Evolutionary conservation across 2,113 vertebrate species (phyloP).

Genomic region (Trachemys scripta): DNA sequence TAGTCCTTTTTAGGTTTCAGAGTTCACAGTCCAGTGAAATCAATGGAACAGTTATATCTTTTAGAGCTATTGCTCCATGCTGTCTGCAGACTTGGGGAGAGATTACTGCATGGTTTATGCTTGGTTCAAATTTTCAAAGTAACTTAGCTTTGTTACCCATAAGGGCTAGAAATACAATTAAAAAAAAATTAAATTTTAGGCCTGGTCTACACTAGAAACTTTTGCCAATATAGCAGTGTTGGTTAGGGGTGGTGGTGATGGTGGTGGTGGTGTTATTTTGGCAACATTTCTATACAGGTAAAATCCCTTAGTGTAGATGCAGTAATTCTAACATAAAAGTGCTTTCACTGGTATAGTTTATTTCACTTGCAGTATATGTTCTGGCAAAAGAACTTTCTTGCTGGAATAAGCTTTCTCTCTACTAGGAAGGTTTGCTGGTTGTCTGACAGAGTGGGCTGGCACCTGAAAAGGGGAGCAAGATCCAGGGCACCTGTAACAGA

Average conservation of each 20-base stretch:
- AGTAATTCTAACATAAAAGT: background rate
- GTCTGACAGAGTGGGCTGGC: background rate
- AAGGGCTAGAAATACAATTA: background rate
- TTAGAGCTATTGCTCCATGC: background rate
- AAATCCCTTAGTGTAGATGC: background rate
- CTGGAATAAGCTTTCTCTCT: background rate
- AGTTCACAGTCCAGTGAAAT: background rate
- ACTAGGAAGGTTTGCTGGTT: background rate
- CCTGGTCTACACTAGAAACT: background rate
- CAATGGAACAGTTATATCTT: background rate
- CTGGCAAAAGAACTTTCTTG: background rate
- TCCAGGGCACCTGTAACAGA: background rate
- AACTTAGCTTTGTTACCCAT: background rate
- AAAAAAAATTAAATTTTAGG: background rate
- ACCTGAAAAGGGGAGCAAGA: background rate
- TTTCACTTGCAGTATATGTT: background rate
- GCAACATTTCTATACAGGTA: background rate
- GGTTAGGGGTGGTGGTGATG: background rate
- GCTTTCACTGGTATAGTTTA: background rate
- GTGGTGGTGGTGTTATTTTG: background rate
- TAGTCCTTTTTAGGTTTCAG: background rate
- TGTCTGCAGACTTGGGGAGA: background rate
- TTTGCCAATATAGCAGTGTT: background rate
- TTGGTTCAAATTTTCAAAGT: background rate
- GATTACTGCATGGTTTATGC: background rate